Evolutionary conservation across 2,888 invertebrate species (phyloP), one percentile per base, ranked within the genome.

Genomic region (Crematogaster levior): DNA sequence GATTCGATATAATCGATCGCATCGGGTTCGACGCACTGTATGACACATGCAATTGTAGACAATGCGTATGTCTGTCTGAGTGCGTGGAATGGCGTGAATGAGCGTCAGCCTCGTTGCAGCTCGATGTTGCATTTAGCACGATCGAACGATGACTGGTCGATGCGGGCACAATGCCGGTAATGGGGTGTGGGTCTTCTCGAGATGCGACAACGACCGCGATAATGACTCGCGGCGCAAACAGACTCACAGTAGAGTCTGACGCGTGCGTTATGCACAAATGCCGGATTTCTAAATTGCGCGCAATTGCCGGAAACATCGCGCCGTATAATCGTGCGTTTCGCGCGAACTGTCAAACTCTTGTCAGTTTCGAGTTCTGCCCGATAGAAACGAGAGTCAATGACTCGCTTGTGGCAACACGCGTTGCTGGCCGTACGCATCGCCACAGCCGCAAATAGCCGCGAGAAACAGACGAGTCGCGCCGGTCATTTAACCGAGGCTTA

Each of bases 301-400:
- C 81, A 81, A 88, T 88, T 82, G 86, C 81, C 77, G 86, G 85
- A 74, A 86, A 81, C 84, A 84, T 84, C 70, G 77, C n/a, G 73
- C 15, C 87, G 87, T 84, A 82, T 82, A 81, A 81, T 84, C 80
- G 83, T 3, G 46, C 72, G 66, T 58, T 82, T 63, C 40, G 10
- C 48, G 61, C 65, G 70, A 10, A 63, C 86, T 84, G 89, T 84
- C 89, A 85, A 74, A 83, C 73, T 81, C 65, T 21, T 27, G 53
- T 65, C 77, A 79, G 40, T 46, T 43, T 43, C 53, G 43, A 43
- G 51, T 30, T 46, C 73, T 53, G 70, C 56, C 21, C 40, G 66
- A 85, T 63, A 77, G 72, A 70, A 84, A 80, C 56, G 63, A 66
- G 70, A 85, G 86, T 87, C 85, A 84, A 87, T 85, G 87, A 87